A percentile compares a stretch with the other conserved stretches of the same genome.
phyloP scores from a whole-genome alignment of 2,888 invertebrate genomes.

The Apotomis betuletana region DNA sequence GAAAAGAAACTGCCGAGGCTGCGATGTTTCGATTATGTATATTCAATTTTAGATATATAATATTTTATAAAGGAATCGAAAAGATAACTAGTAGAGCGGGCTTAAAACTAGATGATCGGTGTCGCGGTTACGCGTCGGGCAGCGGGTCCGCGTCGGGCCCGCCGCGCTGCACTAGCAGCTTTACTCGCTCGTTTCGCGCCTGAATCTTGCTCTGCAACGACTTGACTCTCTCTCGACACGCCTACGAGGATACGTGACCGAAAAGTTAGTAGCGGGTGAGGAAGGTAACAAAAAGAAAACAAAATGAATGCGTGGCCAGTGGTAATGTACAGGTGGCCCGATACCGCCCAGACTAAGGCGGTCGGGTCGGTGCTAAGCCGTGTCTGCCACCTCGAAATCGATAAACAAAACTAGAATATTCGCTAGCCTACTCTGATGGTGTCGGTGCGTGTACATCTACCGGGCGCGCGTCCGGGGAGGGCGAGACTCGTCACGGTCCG shows the following conservation, averaged over 20 bases:
- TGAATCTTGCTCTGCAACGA: slow-evolving; percentile 94
- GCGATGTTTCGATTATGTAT: slow-evolving; percentile 75
- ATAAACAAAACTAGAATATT: slow-evolving; percentile 76
- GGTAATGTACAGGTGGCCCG: slow-evolving; percentile 61
- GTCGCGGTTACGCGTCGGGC: slow-evolving; percentile 83
- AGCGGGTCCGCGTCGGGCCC: slow-evolving; percentile 91
- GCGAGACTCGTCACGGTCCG: not conserved
- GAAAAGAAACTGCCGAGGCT: slow-evolving; percentile 74
- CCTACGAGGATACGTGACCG: slow-evolving; percentile 84
- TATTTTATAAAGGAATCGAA: slow-evolving; percentile 67
- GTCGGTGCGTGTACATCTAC: slow-evolving; percentile 51
- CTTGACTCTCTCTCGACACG: slow-evolving; percentile 93
- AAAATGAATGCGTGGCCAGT: slow-evolving; percentile 66
- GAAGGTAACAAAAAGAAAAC: slow-evolving; percentile 76
- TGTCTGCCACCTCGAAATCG: slow-evolving; percentile 55
- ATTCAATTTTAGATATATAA: slow-evolving; percentile 62
- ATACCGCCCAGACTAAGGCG: slow-evolving; percentile 44
- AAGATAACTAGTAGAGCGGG: slow-evolving; percentile 63
- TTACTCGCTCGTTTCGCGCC: slow-evolving; percentile 94
- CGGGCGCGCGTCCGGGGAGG: slow-evolving; percentile 31
- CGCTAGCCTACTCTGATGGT: slow-evolving; percentile 64
- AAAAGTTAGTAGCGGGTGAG: slow-evolving; percentile 72
- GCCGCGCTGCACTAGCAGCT: slow-evolving; percentile 93
- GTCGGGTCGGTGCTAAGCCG: slow-evolving; percentile 56
- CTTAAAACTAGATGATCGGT: slow-evolving; percentile 64